These are phyloP conservation scores for Euthynnus affinis DNA, from an alignment of 2,797 vertebrate genomes.

Conservation along the genomic window DNA sequence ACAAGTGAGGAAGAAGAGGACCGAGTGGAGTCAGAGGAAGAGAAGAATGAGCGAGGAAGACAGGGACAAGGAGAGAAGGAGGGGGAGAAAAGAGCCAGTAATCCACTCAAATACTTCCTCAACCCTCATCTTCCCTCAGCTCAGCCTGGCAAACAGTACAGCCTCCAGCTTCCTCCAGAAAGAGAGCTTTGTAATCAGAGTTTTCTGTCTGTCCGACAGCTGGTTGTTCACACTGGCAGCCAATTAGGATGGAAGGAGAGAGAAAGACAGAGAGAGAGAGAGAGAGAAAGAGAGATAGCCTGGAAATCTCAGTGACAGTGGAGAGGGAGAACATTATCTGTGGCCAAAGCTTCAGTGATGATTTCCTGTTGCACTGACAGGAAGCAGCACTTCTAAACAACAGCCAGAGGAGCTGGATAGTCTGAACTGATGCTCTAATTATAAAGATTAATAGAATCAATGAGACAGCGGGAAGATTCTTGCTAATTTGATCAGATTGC, in stretches of 20 bases:
- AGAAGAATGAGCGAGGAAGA: slow-evolving; percentile 47
- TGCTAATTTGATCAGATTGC: slow-evolving; percentile 48
- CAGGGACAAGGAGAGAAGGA: slow-evolving; percentile 30
- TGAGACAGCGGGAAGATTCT: slow-evolving; percentile 39
- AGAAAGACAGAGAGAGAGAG: slow-evolving; percentile 18
- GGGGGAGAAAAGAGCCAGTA: slow-evolving; percentile 59
- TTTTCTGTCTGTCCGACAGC: slow-evolving; percentile 73
- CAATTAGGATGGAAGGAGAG: slow-evolving; percentile 72
- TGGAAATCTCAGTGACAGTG: slow-evolving; percentile 46
- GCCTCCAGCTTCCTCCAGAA: slow-evolving; percentile 63
- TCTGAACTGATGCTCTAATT: slow-evolving; percentile 53
- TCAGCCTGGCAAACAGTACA: slow-evolving; percentile 73
- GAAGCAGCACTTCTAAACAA: slow-evolving; percentile 64
- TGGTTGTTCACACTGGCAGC: slow-evolving; percentile 74
- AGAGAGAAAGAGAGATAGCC: slow-evolving; percentile 35
- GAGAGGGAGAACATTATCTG: slow-evolving; percentile 62
- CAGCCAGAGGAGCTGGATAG: slow-evolving; percentile 56
- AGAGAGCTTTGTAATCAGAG: slow-evolving; percentile 75
- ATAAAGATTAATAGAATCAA: slow-evolving; percentile 54
- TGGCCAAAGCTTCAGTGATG: slow-evolving; percentile 57
- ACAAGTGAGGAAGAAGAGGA: slow-evolving; percentile 52
- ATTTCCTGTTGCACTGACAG: slow-evolving; percentile 71
- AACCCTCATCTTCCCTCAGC: slow-evolving; percentile 57
- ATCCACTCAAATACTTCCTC: slow-evolving; percentile 82
- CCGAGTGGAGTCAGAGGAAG: slow-evolving; percentile 50